Evolutionary conservation across 2,888 invertebrate genomes (phyloP), one percentile per base, ranked within the genome.

Genomic region (Leucophenga montana): DNA sequence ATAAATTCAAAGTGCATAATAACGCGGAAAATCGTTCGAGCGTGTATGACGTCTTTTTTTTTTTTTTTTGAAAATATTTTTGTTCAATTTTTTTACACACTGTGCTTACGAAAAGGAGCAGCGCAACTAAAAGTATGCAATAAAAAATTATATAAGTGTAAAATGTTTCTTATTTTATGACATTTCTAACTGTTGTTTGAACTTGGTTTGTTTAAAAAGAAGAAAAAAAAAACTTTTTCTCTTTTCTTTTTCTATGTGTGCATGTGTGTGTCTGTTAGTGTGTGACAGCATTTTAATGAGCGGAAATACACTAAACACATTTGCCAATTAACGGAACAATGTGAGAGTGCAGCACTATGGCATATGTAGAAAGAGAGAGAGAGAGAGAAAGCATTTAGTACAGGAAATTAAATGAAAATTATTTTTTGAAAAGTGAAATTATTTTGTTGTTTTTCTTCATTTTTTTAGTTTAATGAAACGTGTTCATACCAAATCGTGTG

Each of bases 91-190:
- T 16, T 16, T 50, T 16, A 18, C 50, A 31, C 16, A 61, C 4
- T 61, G 16, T 16, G 27, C 16, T 33, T 33, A 33, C n/a, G 3
- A 39, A 22, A 53, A 53, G 66, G 39, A 48, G 44, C 46, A 46
- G 64, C 64, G 39, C 54, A 54, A 39, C 66, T 54, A 39, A 56
- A 54, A 66, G 66, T 66, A 66, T 54, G 66, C 66, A 66, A 66
- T n/a, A 66, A 16, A 53, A 53, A 56, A 66, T 66, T 66, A 66
- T 66, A 66, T 66, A 66, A 66, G 39, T 22, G 18, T 65, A 13
- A 16, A 27, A 53, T 27, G 14, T 18, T 13, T 46, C 4, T 61
- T 33, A 27, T 61, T 31, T 44, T 62, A 62, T 48, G n/a, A 11
- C 39, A 39, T 5, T 39, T 3, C 39, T 39, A 5, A 39, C 1